Base-by-base conservation (phyloP, 2,797 vertebrate genomes). In the Natrix natrix region DNA sequence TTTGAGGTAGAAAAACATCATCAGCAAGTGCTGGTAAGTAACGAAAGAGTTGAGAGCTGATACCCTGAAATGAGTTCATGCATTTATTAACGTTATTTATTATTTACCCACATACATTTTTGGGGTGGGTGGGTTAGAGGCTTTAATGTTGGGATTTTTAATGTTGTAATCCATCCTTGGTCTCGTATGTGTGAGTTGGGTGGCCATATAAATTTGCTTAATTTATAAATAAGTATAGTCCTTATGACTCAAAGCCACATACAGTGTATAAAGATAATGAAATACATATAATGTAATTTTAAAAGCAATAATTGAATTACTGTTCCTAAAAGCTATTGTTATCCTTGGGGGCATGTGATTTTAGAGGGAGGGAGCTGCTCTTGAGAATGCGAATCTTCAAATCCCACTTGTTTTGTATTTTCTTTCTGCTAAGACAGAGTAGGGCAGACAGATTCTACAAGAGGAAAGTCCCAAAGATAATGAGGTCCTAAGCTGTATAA, bases 1-100 rank as follows among this genome's bases (percentile, higher is more conserved):
- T 99, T 99, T 96, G 96, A 99, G 96, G 93, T 98, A 83, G 98
- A 97, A 94, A 98, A 98, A 93, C 97, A 98, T 91, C 98, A 98
- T 90, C 95, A 96, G 3, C 99, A 98, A 96, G 95, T 37, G 13
- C 95, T 99, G 97, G 99, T 99, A 97, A 97, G 98, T 96, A 87
- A 92, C 66, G 17, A 57, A 92, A n/a, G 69, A 57, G 55, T 22
- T 43, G 74, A 94, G 55, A 86, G 57, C 91, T 91, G 91, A 89
- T 57, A 92, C 20, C 8, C 90, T 0, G 0, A 90, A 86, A 94
- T 94, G 94, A 86, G 61, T 69, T 57, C n/a, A 55, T 66, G 54
- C 24, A 56, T 83, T 83, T 83, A 83, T 83, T 83, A 24, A 83
- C 10, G 48, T 48, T 48, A 83, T 83, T 83, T 83, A 83, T 83